Percentiles rank a stretch among this genome's conserved stretches.
phyloP scores from a whole-genome alignment of 1,140 invertebrate species.

The Vollenhovia emeryi region DNA sequence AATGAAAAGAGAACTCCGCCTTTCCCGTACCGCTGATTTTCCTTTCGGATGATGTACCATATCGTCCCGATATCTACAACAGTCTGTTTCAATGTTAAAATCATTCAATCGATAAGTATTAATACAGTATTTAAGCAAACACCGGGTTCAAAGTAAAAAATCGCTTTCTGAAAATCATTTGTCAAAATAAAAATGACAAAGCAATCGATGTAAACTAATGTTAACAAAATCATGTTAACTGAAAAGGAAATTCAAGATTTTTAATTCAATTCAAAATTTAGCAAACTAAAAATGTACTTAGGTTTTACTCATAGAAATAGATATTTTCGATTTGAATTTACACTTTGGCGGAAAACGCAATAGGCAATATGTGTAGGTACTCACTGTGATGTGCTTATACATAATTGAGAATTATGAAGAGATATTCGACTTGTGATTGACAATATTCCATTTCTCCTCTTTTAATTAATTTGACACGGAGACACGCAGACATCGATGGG shows the following conservation, averaged over 20 bases:
- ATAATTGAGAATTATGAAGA: constrained; percentile 18
- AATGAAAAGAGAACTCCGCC: constrained; percentile 76
- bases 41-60: constrained; percentile 60
- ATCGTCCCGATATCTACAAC: constrained; percentile 32
- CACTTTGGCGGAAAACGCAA: background rate
- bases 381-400: constrained; percentile 9
- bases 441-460: background rate
- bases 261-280: background rate
- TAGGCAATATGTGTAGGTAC: background rate
- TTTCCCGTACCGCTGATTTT: constrained; percentile 77
- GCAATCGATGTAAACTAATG: background rate
- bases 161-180: background rate
- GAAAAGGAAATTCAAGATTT: background rate
- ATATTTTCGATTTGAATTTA: background rate
- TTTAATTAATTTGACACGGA: background rate
- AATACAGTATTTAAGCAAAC: background rate
- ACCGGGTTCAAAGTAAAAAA: no score
- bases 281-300: background rate
- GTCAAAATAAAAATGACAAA: background rate
- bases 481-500: background rate
- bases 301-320: background rate
- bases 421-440: constrained; percentile 10
- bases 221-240: background rate
- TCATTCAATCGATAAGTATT: background rate
- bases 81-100: background rate